Evolutionary conservation across 2,113 vertebrate genomes (phyloP), one percentile per base, ranked within the genome.

Genomic region (Spermophilus dauricus): DNA sequence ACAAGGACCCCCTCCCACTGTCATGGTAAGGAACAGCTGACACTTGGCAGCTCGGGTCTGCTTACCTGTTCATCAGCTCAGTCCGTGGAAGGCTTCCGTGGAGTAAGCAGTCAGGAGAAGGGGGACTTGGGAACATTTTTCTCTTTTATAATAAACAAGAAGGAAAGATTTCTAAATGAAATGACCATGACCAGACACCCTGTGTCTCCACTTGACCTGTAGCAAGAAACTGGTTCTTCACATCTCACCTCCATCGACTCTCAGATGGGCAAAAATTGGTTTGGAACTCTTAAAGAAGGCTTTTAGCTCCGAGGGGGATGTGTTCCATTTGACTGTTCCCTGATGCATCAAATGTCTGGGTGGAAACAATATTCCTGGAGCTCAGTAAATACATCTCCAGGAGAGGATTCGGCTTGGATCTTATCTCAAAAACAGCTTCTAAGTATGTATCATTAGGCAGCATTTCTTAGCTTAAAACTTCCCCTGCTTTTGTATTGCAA

Each of bases 31-130:
- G 39, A 67, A 82, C 95, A 96, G 20, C 90, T 91, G 83, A 95
- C 93, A 48, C 8, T 37, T 81, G 51, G 73, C 94, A 80, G 24
- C 84, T 92, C 72, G 69, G 48, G 30, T 73, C 42, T 9, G 61
- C 61, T 32, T 58, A 72, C 3, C 17, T 94, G 34, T 88, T 42
- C 22, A 13, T 86, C 91, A 78, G 61, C 30, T 77, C 94, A n/a
- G 87, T 51, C 78, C 51, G 75, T 93, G 42, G 91, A 96, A 96
- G 73, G 61, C 34, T 97, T 97, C 96, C 91, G 1, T 94, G 78
- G 58, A 37, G 91, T 83, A 95, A 92, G 32, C 26, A 53, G 18
- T 88, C 65, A 65, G 9, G 42, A 39, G 24, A 6, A 75, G 32
- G 26, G 22, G 82, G 94, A 92, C 17, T 20, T 84, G 37, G 30